A percentile compares a stretch with the other conserved stretches of the same genome.
Evolutionary conservation across 2,797 vertebrate genomes (phyloP).

Genomic region (Brachyalestes nurse): DNA sequence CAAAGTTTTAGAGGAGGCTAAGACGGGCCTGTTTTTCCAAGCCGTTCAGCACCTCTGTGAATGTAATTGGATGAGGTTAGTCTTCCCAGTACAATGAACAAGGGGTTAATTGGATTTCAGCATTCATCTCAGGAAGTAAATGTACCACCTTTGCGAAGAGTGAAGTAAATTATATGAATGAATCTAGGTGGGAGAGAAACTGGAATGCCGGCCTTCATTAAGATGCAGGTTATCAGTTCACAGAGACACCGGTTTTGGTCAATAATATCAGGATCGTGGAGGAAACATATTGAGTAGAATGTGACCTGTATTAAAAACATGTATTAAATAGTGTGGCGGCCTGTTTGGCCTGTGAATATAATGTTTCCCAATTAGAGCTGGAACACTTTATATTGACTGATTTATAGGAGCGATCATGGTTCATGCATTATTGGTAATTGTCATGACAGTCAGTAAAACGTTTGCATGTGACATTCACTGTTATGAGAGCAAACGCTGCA

Average conservation of each 20-base stretch:
- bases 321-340: background rate
- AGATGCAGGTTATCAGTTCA: background rate
- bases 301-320: background rate
- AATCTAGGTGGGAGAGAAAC: background rate
- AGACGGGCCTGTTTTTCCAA: background rate
- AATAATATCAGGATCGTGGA: background rate
- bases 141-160: background rate
- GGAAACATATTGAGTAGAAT: background rate
- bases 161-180: background rate
- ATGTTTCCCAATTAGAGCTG: conserved; percentile 17
- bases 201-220: conserved; percentile 14
- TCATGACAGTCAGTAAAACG: background rate
- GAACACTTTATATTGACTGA: background rate
- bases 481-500: too few species aligned
- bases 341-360: background rate
- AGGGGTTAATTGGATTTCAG: background rate
- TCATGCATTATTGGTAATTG: conserved; percentile 32
- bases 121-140: background rate
- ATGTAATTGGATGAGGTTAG: too few species aligned
- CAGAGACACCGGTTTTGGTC: background rate
- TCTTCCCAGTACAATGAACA: too few species aligned
- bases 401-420: background rate
- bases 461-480: too few species aligned
- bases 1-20: background rate
- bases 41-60: background rate